phyloP scores from a whole-genome alignment of 2,113 vertebrate species.

The Dipodomys merriami region DNA sequence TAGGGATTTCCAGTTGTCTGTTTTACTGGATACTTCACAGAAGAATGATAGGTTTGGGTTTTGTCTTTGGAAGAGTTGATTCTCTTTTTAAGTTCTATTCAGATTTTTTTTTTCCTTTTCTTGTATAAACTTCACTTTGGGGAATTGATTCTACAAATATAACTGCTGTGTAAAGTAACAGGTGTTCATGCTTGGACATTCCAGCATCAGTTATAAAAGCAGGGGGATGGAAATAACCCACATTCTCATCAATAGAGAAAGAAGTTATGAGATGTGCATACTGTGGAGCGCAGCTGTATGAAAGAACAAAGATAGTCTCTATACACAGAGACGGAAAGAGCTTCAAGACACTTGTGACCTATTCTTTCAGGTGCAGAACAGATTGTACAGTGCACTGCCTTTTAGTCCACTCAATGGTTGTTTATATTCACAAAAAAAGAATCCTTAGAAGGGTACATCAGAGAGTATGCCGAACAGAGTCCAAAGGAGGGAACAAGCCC shows the following conservation, averaged over 20 bases:
- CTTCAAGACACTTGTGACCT: neutral
- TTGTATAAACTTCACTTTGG: slow-evolving; percentile 37
- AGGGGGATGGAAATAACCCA: slow-evolving; percentile 44
- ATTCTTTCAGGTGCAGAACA: slow-evolving; percentile 15
- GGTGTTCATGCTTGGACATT: neutral
- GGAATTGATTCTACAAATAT: slow-evolving; percentile 36
- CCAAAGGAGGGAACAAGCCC: neutral
- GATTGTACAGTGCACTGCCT: neutral
- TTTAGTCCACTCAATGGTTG: neutral
- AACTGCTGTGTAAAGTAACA: slow-evolving; percentile 33
- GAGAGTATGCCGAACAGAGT: neutral
- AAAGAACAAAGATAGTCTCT: neutral
- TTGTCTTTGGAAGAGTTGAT: slow-evolving; percentile 4
- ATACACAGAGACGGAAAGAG: neutral
- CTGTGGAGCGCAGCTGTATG: neutral
- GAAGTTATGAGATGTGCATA: neutral
- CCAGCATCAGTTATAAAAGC: slow-evolving; percentile 37
- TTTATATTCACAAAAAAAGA: neutral
- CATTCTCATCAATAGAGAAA: slow-evolving; percentile 27
- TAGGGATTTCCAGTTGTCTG: slow-evolving; percentile 58
- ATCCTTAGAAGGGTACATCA: neutral
- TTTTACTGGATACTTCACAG: slow-evolving; percentile 42
- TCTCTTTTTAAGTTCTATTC: slow-evolving; percentile 50
- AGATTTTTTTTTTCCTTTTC: slow-evolving; percentile 19
- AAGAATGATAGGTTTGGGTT: slow-evolving; percentile 37